A percentile compares a stretch with the other conserved stretches of the same genome.
These are phyloP conservation scores for Neoarius graeffei DNA, from an alignment of 2,113 vertebrate species.

Conservation along the genomic window DNA sequence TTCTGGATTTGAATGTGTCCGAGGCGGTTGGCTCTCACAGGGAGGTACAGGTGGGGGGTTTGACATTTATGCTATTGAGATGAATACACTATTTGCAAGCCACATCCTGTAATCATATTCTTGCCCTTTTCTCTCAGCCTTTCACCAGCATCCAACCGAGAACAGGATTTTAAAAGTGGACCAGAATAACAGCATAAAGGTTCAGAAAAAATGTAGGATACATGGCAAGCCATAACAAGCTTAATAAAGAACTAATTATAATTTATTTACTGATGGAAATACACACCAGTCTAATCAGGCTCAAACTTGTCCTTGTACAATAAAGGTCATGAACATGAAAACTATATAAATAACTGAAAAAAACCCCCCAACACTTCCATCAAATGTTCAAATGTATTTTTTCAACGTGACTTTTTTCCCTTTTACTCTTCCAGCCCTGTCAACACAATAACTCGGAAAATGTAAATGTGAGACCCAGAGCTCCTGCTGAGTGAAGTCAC, in stretches of 20 bases:
- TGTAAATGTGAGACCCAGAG: conserved; percentile 27
- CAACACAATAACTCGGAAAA: conserved; percentile 56
- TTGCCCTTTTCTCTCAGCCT: conserved; percentile 21
- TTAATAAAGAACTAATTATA: not conserved
- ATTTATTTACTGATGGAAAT: not conserved
- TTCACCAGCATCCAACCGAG: conserved; percentile 22
- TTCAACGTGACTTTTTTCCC: conserved; percentile 14
- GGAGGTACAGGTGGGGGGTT: conserved; percentile 29
- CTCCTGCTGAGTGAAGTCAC: conserved; percentile 42
- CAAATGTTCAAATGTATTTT: not conserved
- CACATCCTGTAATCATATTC: conserved; percentile 34
- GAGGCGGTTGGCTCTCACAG: conserved; percentile 56
- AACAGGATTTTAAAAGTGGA: not conserved
- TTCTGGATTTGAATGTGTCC: conserved; percentile 67
- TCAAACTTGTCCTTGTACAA: not conserved
- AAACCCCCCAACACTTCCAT: not conserved
- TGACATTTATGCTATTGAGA: conserved; percentile 39
- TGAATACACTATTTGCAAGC: conserved; percentile 31
- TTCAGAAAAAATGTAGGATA: not conserved
- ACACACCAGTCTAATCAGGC: not conserved
- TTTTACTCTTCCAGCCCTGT: conserved; percentile 37
- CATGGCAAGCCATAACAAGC: not conserved
- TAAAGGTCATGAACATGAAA: not conserved
- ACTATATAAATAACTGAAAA: not conserved
- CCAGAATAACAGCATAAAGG: conserved; percentile 3